Conservation (phyloP, 2,888 invertebrate species). For the Mesochorus sp. region DNA sequence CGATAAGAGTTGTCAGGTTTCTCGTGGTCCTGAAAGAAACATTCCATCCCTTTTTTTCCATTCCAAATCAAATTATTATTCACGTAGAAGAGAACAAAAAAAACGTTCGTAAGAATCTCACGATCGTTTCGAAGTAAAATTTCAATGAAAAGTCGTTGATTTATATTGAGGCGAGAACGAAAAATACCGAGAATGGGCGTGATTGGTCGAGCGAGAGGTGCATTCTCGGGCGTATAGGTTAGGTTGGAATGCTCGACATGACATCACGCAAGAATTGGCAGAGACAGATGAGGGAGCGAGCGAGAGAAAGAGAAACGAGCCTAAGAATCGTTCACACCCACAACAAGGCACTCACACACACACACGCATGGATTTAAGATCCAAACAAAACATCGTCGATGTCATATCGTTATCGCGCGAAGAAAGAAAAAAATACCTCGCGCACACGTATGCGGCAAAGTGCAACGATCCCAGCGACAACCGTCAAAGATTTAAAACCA, state of each 20-base stretch:
- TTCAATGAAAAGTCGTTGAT: neutral
- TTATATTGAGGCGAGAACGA: constrained; percentile 18
- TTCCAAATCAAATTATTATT: too few relatives aligned
- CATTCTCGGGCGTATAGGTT: constrained; percentile 67
- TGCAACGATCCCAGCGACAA: constrained; percentile 30
- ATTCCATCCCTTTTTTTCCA: too few relatives aligned
- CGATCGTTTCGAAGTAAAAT: too few relatives aligned
- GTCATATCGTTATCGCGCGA: constrained; percentile 49
- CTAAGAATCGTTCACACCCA: constrained; percentile 19
- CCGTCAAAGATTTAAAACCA: constrained; percentile 16
- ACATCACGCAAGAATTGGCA: constrained; percentile 72
- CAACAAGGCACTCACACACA: neutral
- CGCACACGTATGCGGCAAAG: constrained; percentile 3
- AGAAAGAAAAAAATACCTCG: constrained; percentile 8
- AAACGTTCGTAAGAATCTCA: neutral
- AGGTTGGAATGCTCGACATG: constrained; percentile 77
- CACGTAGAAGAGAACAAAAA: too few relatives aligned
- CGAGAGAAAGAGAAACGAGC: constrained; percentile 9
- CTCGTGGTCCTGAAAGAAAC: too few relatives aligned
- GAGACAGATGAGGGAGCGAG: constrained; percentile 22
- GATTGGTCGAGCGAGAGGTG: constrained; percentile 70
- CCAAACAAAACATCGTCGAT: constrained; percentile 58
- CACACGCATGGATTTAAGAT: neutral
- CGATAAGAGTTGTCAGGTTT: too few relatives aligned
- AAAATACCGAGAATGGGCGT: constrained; percentile 79